phyloP scores from a whole-genome alignment of 2,888 invertebrate genomes.

The Neoscelio sp. region DNA sequence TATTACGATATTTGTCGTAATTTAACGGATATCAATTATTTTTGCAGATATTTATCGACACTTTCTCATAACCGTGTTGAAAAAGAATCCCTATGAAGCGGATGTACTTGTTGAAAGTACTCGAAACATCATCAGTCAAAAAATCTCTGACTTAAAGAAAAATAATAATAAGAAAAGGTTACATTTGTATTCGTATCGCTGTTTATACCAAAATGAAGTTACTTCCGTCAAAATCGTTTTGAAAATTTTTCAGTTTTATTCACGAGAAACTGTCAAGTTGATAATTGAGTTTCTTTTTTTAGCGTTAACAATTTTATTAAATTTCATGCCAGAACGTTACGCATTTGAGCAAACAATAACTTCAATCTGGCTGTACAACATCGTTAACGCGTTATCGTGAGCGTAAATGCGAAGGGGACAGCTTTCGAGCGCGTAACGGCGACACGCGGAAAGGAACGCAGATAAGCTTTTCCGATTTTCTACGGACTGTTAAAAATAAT shows the following conservation, averaged over 20 bases:
- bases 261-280: no score
- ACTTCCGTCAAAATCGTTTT: slow-evolving; percentile 13
- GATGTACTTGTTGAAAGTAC: slow-evolving; percentile 58
- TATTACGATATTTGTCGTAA: background rate
- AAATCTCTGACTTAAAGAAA: slow-evolving; percentile 61
- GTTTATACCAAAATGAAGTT: slow-evolving; percentile 6
- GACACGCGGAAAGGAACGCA: slow-evolving; percentile 57
- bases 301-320: slow-evolving; percentile 41
- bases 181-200: background rate
- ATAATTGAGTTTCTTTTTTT: no score
- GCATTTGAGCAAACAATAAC: slow-evolving; percentile 34
- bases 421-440: slow-evolving; percentile 48
- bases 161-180: slow-evolving; percentile 61
- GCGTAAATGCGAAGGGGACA: slow-evolving; percentile 45
- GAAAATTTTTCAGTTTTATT: no score
- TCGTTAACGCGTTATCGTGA: slow-evolving; percentile 57
- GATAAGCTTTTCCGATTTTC: slow-evolving; percentile 59
- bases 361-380: slow-evolving; percentile 32
- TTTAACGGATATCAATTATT: slow-evolving; percentile 33
- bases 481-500: slow-evolving; percentile 52
- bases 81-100: slow-evolving; percentile 61
- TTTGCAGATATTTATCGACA: slow-evolving; percentile 62
- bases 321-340: slow-evolving; percentile 16
- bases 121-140: slow-evolving; percentile 63
- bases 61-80: slow-evolving; percentile 55